These are phyloP conservation scores for Scalopus aquaticus DNA, from an alignment of 2,113 vertebrate genomes.

Conservation along the genomic window DNA sequence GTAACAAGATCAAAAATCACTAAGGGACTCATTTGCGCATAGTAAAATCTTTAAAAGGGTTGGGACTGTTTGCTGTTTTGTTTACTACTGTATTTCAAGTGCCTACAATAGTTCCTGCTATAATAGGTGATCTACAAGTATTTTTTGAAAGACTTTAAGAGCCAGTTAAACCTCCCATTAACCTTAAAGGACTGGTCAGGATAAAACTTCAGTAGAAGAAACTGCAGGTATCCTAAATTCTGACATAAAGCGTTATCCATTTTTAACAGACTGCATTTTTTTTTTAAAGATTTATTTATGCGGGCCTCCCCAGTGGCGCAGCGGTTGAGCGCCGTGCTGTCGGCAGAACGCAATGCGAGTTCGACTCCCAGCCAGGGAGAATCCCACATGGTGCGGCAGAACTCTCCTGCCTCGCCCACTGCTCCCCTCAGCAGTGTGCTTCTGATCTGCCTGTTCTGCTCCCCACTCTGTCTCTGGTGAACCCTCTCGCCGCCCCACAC, in stretches of 20 bases:
- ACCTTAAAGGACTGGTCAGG: neutral
- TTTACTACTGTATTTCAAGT: neutral
- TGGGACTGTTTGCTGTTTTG: neutral
- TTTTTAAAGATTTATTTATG: too few species aligned
- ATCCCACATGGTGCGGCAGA: too few species aligned
- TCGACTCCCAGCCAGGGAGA: too few species aligned
- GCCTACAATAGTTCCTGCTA: neutral
- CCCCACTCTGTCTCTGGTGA: too few species aligned
- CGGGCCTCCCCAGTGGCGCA: too few species aligned
- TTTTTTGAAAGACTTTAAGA: neutral
- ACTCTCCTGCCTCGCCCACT: too few species aligned
- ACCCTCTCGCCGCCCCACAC: too few species aligned
- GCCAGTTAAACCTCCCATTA: neutral
- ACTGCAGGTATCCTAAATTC: neutral
- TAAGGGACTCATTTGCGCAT: neutral
- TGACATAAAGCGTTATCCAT: neutral
- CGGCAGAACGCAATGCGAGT: too few species aligned
- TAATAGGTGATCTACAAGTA: neutral
- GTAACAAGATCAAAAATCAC: neutral
- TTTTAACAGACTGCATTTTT: neutral
- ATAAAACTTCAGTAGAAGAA: neutral
- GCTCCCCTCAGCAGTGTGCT: too few species aligned
- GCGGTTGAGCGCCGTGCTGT: too few species aligned
- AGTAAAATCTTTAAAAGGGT: conserved; percentile 4
- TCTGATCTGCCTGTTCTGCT: too few species aligned